phyloP scores from a whole-genome alignment of 1,140 invertebrate species.

The Drosophila elegans region DNA sequence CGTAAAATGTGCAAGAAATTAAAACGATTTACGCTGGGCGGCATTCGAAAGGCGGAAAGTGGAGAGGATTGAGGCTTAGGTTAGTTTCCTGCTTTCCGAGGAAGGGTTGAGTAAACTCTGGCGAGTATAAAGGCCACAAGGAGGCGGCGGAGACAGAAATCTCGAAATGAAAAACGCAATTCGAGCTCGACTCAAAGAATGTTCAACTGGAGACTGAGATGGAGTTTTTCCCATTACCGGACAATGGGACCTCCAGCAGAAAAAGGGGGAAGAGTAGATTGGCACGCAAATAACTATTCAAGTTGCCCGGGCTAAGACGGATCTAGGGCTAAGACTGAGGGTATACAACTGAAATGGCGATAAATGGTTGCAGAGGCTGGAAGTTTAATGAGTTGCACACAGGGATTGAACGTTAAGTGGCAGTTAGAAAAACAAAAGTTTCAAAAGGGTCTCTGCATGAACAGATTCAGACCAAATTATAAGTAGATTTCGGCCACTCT shows the following conservation, averaged over 20 bases:
- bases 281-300: conserved; percentile 36
- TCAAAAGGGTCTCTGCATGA: too few species aligned
- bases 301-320: conserved; percentile 8
- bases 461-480: too few species aligned
- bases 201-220: conserved; percentile 15
- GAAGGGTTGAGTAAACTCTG: conserved; percentile 21
- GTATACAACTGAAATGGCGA: neutral
- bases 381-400: neutral
- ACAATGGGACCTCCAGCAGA: conserved; percentile 22
- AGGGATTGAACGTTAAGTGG: neutral
- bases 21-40: conserved; percentile 69
- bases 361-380: neutral
- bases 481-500: too few species aligned
- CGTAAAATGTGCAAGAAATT: conserved; percentile 76
- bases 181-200: conserved; percentile 36
- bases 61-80: conserved; percentile 1
- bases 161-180: conserved; percentile 52
- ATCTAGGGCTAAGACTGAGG: neutral
- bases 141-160: conserved; percentile 20
- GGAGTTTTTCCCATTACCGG: conserved; percentile 35
- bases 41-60: conserved; percentile 18
- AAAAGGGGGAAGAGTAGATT: neutral
- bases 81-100: neutral
- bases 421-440: neutral
- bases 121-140: conserved; percentile 17